Evolutionary conservation across 2,888 invertebrate genomes (phyloP).

Genomic region (Lasius platythorax): DNA sequence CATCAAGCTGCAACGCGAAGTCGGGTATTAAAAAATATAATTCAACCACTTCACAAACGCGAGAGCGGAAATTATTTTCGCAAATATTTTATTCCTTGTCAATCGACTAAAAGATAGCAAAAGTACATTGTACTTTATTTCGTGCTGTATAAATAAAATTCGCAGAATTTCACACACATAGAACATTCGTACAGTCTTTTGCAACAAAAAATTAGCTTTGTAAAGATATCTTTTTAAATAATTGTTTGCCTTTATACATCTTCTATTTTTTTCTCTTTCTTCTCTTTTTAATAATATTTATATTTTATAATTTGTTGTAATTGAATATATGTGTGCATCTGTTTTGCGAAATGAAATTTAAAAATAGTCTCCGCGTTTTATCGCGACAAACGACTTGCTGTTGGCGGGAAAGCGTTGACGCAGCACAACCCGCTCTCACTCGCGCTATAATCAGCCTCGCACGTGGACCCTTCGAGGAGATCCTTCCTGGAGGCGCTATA

Average conservation of each 20-base stretch:
- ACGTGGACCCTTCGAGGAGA: conserved; percentile 61
- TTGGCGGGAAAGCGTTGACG: conserved; percentile 13
- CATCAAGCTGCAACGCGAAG: not conserved
- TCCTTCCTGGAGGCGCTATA: conserved; percentile 75
- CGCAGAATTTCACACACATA: not conserved
- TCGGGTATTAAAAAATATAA: not conserved
- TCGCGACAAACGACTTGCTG: not conserved
- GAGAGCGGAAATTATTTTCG: not conserved
- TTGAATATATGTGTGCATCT: not conserved
- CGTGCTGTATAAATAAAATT: not conserved
- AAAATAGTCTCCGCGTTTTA: not conserved
- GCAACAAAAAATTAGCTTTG: not conserved
- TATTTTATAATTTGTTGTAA: not conserved
- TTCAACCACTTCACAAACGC: not conserved
- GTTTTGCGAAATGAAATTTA: not conserved
- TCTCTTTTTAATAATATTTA: not conserved
- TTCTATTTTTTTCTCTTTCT: not conserved
- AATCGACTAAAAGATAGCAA: not conserved
- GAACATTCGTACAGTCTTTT: not conserved
- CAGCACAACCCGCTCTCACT: conserved; percentile 14
- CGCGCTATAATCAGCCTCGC: conserved; percentile 56
- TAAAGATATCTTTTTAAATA: not conserved
- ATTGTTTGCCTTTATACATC: not conserved
- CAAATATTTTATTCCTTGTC: not conserved
- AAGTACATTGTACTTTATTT: not conserved